Conservation (phyloP, 2,888 invertebrate species). For the Apantesis nais region DNA sequence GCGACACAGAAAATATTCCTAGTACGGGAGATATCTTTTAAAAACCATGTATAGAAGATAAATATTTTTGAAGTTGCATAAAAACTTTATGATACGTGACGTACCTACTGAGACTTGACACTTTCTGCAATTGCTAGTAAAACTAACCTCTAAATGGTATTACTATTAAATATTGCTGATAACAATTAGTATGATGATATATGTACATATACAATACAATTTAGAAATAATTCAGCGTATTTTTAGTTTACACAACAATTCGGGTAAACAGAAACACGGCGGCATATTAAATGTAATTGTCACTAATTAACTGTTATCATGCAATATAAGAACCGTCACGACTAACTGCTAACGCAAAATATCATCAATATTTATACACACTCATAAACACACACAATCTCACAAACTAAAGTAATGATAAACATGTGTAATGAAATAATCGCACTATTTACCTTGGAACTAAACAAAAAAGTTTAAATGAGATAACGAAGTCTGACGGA, state of each 20-base stretch:
- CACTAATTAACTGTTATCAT: conserved; percentile 44
- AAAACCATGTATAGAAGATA: too few relatives aligned
- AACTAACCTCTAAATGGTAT: neutral
- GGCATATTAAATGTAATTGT: conserved; percentile 50
- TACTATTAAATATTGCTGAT: neutral
- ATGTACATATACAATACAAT: neutral
- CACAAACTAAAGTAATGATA: conserved; percentile 3
- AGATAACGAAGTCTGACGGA: neutral
- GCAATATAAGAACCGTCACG: conserved; percentile 33
- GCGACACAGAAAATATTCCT: too few relatives aligned
- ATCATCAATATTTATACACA: neutral
- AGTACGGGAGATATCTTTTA: too few relatives aligned
- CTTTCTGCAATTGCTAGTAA: too few relatives aligned
- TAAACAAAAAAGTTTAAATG: neutral
- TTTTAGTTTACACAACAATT: conserved; percentile 27
- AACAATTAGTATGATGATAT: neutral
- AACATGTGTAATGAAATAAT: neutral
- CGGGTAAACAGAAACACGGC: conserved; percentile 11
- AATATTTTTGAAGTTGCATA: too few relatives aligned
- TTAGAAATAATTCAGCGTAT: neutral
- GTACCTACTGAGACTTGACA: neutral
- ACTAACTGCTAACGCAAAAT: conserved; percentile 19
- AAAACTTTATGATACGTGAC: neutral
- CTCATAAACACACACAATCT: neutral
- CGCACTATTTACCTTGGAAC: neutral